Evolutionary conservation across 2,113 vertebrate species (phyloP), one percentile per base, ranked within the genome.

Genomic region (Sturnus vulgaris): DNA sequence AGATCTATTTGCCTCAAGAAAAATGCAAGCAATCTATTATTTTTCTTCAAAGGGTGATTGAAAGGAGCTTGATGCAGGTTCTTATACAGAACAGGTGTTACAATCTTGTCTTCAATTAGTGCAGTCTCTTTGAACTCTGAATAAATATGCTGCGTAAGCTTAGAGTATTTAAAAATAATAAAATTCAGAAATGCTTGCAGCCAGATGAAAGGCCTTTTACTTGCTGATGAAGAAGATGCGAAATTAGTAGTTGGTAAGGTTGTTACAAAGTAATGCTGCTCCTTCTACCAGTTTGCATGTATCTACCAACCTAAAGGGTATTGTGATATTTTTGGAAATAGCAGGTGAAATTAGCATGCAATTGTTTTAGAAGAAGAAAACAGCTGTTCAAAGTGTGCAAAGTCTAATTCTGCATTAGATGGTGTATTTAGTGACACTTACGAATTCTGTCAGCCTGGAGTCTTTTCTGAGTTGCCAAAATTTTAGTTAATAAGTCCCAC

Each of bases 161-260:
- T 78, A 12, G 87, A 66, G 53, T 88, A 96, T 92, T 94, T 93
- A 64, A 95, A 93, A 95, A 82, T 90, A 95, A 93, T 92, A 82
- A 59, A 75, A 89, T 82, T 81, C 21, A 88, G 71, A 82, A 88
- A 78, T 72, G 60, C 47, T 72, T 94, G 64, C 55, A 92, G 80
- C 46, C 35, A 95, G 93, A 95, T 97, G 92, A 95, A 90, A 97
- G 91, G 73, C 69, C 21, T 35, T 89, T 72, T 86, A 69, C 50
- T 91, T 95, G 75, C 93, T 93, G 92, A 86, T 90, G 84, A 91
- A 83, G 69, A 87, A 94, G 92, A 64, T 71, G 39, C 7, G 14
- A 80, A 93, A 77, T 56, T 55, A 93, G 56, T 42, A 87, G 20
- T 63, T 77, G 46, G 81, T 83, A 30, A 92, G 40, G 39, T 31